Evolutionary conservation across 2,888 invertebrate species (phyloP), one percentile per base, ranked within the genome.

Genomic region (Himalopsyche tibetana): DNA sequence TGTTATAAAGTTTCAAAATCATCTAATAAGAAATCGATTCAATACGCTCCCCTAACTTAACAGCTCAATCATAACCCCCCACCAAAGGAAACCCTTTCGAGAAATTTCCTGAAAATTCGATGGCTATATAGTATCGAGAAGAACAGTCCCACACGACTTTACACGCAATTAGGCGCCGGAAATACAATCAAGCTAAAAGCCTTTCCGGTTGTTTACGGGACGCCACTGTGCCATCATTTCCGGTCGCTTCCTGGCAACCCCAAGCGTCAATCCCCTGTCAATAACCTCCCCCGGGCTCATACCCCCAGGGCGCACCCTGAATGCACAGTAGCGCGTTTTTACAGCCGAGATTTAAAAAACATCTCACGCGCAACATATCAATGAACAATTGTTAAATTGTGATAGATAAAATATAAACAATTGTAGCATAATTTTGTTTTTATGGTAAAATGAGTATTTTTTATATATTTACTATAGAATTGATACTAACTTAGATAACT

Each of bases 121-220:
- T 63, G 28, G 63, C 63, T 63, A 63, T 63, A 63, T 19, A 19
- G 63, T 63, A 63, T 63, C 63, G 8, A 19, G 28, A 2, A 63
- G 63, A 19, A 63, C 63, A 63, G 28, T 63, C 63, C 63, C 63
- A 63, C 63, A 63, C 63, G 63, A 63, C 63, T 63, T 63, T 63
- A 63, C 84, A 84, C 84, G 84, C 81, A 45, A 80, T 81, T 81
- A 84, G 80, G 9, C 38, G 69, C 79, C 55, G 84, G 81, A 82
- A 63, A 80, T 36, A 84, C 82, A 84, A 84, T 84, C 81, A 84
- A 84, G 81, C 84, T 84, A 81, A 84, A 84, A 84, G 84, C 82
- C 69, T 84, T 84, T 80, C 82, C 81, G 55, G 38, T 45, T 63
- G 38, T 80, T 84, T 63, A 85, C 85, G 82, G 85, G n/a, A 45